Conservation (phyloP, 2,888 invertebrate species). For the Nomada ferruginata region DNA sequence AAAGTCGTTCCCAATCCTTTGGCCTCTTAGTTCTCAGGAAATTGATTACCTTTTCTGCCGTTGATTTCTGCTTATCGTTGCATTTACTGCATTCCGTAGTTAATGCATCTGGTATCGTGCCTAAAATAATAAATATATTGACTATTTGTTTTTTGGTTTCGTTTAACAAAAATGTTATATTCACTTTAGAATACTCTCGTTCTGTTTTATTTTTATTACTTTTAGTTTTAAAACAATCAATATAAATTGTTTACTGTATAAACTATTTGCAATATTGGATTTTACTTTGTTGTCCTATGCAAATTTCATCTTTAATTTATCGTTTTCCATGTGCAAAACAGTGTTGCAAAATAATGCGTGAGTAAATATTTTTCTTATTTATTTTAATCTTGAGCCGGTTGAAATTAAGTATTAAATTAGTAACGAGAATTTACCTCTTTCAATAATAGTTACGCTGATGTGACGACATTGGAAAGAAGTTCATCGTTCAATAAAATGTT, state of each 20-base stretch:
- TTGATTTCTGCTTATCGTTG: slow-evolving; percentile 88
- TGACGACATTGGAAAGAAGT: not conserved
- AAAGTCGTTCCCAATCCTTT: slow-evolving; percentile 88
- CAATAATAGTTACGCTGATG: not conserved
- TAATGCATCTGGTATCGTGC: slow-evolving; percentile 89
- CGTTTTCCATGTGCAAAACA: too few relatives aligned
- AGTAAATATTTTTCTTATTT: not conserved
- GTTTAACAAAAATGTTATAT: not conserved
- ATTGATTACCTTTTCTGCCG: slow-evolving; percentile 89
- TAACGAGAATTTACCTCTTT: not conserved
- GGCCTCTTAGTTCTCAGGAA: slow-evolving; percentile 87
- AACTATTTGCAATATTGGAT: not conserved
- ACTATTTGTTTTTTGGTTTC: slow-evolving; percentile 1
- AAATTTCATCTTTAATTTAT: too few relatives aligned
- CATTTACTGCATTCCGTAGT: slow-evolving; percentile 88
- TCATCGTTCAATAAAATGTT: not conserved
- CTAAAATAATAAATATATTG: slow-evolving; percentile 82
- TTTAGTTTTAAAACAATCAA: not conserved
- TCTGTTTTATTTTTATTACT: not conserved
- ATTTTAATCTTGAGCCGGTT: too few relatives aligned
- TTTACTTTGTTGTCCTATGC: not conserved
- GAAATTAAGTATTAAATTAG: not conserved
- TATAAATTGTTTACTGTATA: not conserved
- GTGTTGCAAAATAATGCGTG: not conserved
- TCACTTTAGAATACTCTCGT: not conserved